Conservation (phyloP, 2,888 invertebrate species). For the Eucriotettix oculatus region DNA sequence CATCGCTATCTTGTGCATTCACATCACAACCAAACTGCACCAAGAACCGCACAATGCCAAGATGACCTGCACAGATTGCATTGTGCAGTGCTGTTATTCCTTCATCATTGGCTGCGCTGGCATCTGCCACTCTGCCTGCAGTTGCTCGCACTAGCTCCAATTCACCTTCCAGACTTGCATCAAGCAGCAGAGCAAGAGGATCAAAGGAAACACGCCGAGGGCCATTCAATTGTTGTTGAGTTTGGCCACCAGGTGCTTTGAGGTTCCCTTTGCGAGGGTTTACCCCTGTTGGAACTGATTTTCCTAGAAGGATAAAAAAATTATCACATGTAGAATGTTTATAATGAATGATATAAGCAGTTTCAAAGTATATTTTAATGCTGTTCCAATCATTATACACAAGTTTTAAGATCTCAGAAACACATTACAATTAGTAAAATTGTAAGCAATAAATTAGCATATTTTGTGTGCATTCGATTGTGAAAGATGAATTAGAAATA, state of each 20-base stretch:
- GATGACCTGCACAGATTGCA: conserved; percentile 97
- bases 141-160: conserved; percentile 91
- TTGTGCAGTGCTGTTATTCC: conserved; percentile 99
- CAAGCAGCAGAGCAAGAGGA: conserved; percentile 85
- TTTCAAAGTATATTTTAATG: too few species aligned
- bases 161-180: conserved; percentile 96
- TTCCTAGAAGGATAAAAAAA: too few species aligned
- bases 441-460: too few species aligned
- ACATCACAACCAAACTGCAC: conserved; percentile 98
- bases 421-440: too few species aligned
- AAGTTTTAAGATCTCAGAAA: too few species aligned
- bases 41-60: conserved; percentile 93
- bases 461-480: too few species aligned
- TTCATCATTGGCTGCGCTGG: conserved; percentile 96
- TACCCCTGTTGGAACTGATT: too few species aligned
- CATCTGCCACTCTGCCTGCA: conserved; percentile 84
- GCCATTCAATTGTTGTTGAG: conserved; percentile 27
- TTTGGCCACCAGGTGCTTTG: conserved; percentile 31
- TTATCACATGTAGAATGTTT: too few species aligned
- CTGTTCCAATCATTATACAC: too few species aligned
- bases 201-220: conserved; percentile 84
- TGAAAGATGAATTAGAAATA: too few species aligned
- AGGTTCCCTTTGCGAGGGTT: conserved; percentile 47
- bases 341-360: too few species aligned
- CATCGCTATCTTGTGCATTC: conserved; percentile 96